Base-by-base conservation (phyloP, 2,797 vertebrate genomes). In the Lagorchestes hirsutus region DNA sequence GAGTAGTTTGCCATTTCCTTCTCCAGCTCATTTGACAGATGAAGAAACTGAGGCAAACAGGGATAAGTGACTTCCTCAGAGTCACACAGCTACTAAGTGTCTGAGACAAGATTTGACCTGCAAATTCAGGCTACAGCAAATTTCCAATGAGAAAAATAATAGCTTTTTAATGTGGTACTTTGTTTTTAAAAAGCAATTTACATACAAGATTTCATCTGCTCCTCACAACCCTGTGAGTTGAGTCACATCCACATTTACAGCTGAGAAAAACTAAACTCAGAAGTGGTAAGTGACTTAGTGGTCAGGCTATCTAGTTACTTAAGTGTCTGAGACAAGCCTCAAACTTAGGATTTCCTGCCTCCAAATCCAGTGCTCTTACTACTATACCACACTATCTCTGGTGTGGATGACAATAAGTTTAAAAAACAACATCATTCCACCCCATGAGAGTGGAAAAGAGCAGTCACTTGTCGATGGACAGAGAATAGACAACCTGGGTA, bases 181-280 rank as follows among this genome's bases (percentile, higher is more conserved):
- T 31, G 27, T 31, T 29, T 29, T 3, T 12, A 59, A 31, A 59
- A 59, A 59, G 2, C 58, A 4, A 12, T 31, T 59, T 59, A 12
- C 4, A 13, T 59, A 3, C 62, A 29, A 29, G 31, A 9, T 55
- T 58, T 54, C 29, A 93, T 50, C 46, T 54, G 87, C 50, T 58
- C 87, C 91, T 58, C 67, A n/a, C 34, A 59, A 55, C n/a, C 58
- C 55, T 93, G 50, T 4, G 40, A 92, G 94, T 91, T 62, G 90
- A 12, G 5, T n/a, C 91, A 87, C 91, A 46, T 93, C 94, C 58
- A 54, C 14, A 31, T 93, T 90, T 92, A 91, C 50, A 92, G 93
- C 59, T 92, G 67, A 40, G 50, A n/a, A 93, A 93, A 54, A 40
- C 14, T 18, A 12, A 40, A 54, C 28, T 94, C 94, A 27, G 90